A percentile compares a stretch with the other conserved stretches of the same genome.
Conservation (phyloP, 2,797 vertebrate species). For the Rhinichthys osculus region DNA sequence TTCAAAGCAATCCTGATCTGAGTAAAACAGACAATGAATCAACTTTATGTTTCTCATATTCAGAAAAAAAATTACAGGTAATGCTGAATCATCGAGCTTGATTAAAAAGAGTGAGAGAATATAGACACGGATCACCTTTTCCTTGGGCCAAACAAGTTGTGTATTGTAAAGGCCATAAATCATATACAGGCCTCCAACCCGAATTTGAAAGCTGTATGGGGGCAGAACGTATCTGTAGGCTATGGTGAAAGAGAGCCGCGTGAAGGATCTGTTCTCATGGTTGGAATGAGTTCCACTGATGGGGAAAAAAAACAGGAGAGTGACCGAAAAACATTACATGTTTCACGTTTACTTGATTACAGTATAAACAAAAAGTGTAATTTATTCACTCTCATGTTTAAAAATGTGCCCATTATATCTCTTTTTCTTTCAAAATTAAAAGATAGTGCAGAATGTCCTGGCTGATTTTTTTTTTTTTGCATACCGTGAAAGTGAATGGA, state of each 20-base stretch:
- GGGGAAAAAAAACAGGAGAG: background rate
- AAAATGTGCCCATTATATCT: background rate
- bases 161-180: slow-evolving; percentile 84
- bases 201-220: slow-evolving; percentile 85
- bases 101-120: background rate
- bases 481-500: background rate
- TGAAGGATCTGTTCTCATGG: slow-evolving; percentile 78
- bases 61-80: background rate
- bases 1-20: slow-evolving; percentile 74
- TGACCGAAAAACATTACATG: background rate
- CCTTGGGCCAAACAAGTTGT: slow-evolving; percentile 83
- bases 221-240: slow-evolving; percentile 82
- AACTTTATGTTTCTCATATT: background rate
- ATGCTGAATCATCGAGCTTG: background rate
- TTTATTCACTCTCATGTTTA: background rate
- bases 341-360: background rate
- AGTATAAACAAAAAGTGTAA: background rate
- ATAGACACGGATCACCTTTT: slow-evolving; percentile 77
- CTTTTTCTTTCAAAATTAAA: background rate
- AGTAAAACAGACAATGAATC: slow-evolving; percentile 60
- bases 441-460: background rate
- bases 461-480: background rate
- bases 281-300: slow-evolving; percentile 79
- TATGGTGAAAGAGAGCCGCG: slow-evolving; percentile 75
- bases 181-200: slow-evolving; percentile 85